Base-by-base conservation (phyloP, 1,140 invertebrate species). In the Subanguina moxae region DNA sequence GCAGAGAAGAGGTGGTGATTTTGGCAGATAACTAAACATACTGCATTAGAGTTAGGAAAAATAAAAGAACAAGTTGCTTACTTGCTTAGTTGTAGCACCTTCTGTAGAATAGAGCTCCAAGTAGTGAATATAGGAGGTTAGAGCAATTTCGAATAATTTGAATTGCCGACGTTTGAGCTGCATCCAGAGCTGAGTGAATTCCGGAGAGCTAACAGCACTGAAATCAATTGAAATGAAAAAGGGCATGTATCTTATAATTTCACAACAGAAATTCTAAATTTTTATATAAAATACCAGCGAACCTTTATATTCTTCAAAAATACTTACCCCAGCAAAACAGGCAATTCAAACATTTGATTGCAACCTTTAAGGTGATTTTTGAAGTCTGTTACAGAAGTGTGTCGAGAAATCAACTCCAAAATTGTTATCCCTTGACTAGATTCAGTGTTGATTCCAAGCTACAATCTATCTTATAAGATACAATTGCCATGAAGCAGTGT, bases 111-210 rank as follows among this genome's bases (percentile, higher is more conserved):
- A 7, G 3, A 3, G 3, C 17, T 52, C 48, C 8, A 52, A 15
- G 15, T 52, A 52, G 3, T 43, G 68, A 17, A 66, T 19, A 46
- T 57, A 58, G 13, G 69, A 71, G 17, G 72, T 52, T n/a, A 71
- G 25, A 21, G 70, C 69, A 1, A 71, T 21, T 73, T 71, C 69
- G 57, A 62, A 71, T 17, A 71, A 32, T 21, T 61, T 64, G 25
- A 72, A 71, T 32, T 71, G 69, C 8, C 69, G 67, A 27, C 56
- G 67, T 21, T 71, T 71, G 28, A 73, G n/a, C 5, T 30, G 17
- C 28, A 57, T n/a, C 67, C 67, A 71, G 21, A 72, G 46, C 25
- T 62, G 32, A 15, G 38, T 23, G 32, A 71, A 71, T 17, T 3
- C 46, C 13, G 69, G 19, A 27, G 57, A 27, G 19, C 43, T 48